These are phyloP conservation scores for Ametastegia equiseti DNA, from an alignment of 2,888 invertebrate genomes.

Conservation along the genomic window DNA sequence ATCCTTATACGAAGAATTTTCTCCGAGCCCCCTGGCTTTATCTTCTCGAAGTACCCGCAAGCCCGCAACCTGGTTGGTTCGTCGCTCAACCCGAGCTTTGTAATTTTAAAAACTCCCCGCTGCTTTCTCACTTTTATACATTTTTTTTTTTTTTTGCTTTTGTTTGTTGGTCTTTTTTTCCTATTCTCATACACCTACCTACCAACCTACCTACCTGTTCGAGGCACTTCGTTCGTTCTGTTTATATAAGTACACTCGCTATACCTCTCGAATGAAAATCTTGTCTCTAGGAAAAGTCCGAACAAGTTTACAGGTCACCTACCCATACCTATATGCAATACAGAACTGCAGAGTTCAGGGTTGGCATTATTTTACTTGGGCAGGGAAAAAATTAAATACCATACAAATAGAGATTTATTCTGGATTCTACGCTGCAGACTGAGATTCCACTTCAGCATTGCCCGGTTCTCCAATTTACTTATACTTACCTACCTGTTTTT, in stretches of 20 bases:
- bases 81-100: conserved; percentile 7
- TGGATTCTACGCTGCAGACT: background rate
- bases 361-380: background rate
- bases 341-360: background rate
- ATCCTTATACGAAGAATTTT: conserved; percentile 28
- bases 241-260: background rate
- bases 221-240: background rate
- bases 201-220: conserved; percentile 1
- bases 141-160: no score
- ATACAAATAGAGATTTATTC: background rate
- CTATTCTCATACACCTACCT: background rate
- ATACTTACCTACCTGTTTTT: background rate
- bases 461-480: no score
- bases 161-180: no score
- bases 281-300: background rate
- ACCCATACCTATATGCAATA: no score
- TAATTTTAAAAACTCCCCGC: conserved; percentile 38
- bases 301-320: background rate
- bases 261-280: background rate
- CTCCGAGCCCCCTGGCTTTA: conserved; percentile 5
- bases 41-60: conserved; percentile 5
- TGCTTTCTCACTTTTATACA: background rate
- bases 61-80: conserved; percentile 17
- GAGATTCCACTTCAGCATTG: no score
- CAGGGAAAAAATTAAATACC: background rate